Evolutionary conservation across 1,140 invertebrate genomes (phyloP), one percentile per base, ranked within the genome.

Genomic region (Hycleus cichorii): DNA sequence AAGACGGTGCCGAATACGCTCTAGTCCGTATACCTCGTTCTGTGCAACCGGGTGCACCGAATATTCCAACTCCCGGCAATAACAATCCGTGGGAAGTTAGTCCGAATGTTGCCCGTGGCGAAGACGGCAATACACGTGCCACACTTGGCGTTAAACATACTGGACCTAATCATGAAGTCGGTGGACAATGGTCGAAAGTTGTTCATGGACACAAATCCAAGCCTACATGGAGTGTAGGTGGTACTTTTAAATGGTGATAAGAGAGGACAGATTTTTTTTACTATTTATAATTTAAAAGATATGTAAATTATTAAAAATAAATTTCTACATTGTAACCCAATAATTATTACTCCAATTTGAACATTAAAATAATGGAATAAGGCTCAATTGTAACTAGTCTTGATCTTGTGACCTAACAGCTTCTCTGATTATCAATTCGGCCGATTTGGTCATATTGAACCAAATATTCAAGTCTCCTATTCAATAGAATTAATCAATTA

Each of bases 191-290:
- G 50, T 53, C 57, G 10, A 59, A 65, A 27, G 50, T 44, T 11
- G 40, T 64, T 8, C 24, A 49, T 40, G 63, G 63, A 27, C 59
- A 56, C 4, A 64, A 59, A 49, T 46, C 57, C 4, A 61, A 57
- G 10, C 59, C 57, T 11, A 62, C 59, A 12, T 64, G 63, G 63
- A 51, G 59, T 46, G 57, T 59, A 27, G 63, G 63, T 8, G 63
- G 63, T 27, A 64, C 26, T n/a, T 53, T 56, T 18, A 54, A 49
- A 27, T 62, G 60, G 60, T 62, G 10, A 50, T 25, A 18, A 25
- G 39, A 9, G 3, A n/a, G 24, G 38, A 18, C 18, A 18, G 18
- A 18, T 18, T 18, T 18, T 18, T 18, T n/a, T 2, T 18, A 1
- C 18, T 18, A 18, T 18, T 18, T 18, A 18, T 18, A 18, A 18